Evolutionary conservation across 1,140 invertebrate genomes (phyloP).

Genomic region (Drosophila santomea): DNA sequence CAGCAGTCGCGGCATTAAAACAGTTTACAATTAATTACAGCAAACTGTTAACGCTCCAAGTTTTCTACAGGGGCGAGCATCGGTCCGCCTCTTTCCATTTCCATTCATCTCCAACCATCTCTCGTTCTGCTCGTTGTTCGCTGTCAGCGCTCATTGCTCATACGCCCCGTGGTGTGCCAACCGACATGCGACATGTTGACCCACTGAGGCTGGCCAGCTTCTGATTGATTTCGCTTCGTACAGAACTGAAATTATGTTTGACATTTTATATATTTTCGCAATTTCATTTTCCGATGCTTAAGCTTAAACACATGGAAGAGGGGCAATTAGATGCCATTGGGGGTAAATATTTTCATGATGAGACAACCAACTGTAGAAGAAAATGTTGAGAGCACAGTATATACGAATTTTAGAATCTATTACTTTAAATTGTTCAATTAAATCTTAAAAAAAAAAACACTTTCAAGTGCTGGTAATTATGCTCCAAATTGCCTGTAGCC

Average conservation of each 20-base stretch:
- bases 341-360: slow-evolving; percentile 23
- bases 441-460: not conserved
- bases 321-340: slow-evolving; percentile 25
- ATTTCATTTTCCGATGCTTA: slow-evolving; percentile 35
- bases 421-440: not conserved
- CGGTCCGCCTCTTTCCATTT: slow-evolving; percentile 3
- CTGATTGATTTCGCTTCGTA: slow-evolving; percentile 29
- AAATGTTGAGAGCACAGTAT: not conserved
- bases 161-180: slow-evolving; percentile 66
- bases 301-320: slow-evolving; percentile 32
- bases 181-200: slow-evolving; percentile 50
- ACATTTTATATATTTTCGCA: slow-evolving; percentile 47
- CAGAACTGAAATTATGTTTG: slow-evolving; percentile 49
- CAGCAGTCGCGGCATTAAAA: slow-evolving; percentile 55
- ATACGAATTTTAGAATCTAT: too few relatives aligned
- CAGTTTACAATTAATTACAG: slow-evolving; percentile 75
- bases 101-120: slow-evolving; percentile 8
- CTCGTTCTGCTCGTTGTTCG: slow-evolving; percentile 26
- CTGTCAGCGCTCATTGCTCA: slow-evolving; percentile 67
- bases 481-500: not conserved
- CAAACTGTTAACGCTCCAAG: slow-evolving; percentile 52
- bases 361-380: not conserved
- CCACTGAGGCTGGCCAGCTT: slow-evolving; percentile 49
- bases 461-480: not conserved
- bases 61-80: slow-evolving; percentile 12